phyloP scores from a whole-genome alignment of 2,888 invertebrate genomes.

The Plagodis dolabraria region DNA sequence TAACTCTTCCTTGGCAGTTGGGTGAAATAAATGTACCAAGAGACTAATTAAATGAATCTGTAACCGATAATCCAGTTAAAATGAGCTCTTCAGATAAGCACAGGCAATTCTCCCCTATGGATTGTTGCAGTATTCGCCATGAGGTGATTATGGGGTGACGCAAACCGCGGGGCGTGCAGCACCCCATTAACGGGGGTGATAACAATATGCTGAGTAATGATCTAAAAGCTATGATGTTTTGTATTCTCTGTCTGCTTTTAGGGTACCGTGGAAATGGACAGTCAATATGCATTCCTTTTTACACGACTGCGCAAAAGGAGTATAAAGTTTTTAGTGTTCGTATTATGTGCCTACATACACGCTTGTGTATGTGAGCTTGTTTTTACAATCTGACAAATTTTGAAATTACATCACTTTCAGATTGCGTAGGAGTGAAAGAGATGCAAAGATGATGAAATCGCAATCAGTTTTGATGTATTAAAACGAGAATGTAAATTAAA shows the following conservation, averaged over 20 bases:
- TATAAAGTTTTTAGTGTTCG: too few relatives aligned
- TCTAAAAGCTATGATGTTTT: constrained; percentile 34
- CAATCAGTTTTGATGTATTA: too few relatives aligned
- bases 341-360: too few relatives aligned
- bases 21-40: neutral
- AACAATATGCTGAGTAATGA: constrained; percentile 43
- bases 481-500: too few relatives aligned
- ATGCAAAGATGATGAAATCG: too few relatives aligned
- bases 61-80: neutral
- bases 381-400: too few relatives aligned
- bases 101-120: constrained; percentile 5
- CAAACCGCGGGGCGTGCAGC: constrained; percentile 20
- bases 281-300: too few relatives aligned
- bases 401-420: too few relatives aligned
- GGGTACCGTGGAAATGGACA: constrained; percentile 6
- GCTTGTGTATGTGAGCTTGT: too few relatives aligned
- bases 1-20: too few relatives aligned
- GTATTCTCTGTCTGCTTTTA: constrained; percentile 17
- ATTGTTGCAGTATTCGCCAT: constrained; percentile 1
- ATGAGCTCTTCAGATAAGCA: neutral
- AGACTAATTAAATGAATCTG: neutral
- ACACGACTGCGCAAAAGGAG: too few relatives aligned
- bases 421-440: too few relatives aligned
- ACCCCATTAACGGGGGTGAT: constrained; percentile 28
- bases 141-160: constrained; percentile 1